Conservation (phyloP, 2,113 vertebrate species). For the human (Homo sapiens) region DNA sequence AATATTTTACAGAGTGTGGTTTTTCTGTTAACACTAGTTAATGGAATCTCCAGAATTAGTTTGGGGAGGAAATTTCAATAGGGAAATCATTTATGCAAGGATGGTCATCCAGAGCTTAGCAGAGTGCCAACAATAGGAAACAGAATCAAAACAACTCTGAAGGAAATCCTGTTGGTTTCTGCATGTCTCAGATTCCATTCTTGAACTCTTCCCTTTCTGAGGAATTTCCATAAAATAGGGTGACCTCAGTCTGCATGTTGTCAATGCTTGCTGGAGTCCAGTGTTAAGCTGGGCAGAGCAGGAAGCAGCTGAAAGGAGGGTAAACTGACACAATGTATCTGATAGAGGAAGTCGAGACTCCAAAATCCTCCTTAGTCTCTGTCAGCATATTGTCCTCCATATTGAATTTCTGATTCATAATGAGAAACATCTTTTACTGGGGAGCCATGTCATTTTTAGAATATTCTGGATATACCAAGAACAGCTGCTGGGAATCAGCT, state of each 20-base stretch:
- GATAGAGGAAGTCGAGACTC: neutral
- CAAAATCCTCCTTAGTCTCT: neutral
- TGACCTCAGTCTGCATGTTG: neutral
- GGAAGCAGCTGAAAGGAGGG: neutral
- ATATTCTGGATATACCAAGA: neutral
- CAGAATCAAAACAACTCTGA: neutral
- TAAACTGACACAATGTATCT: neutral
- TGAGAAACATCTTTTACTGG: neutral
- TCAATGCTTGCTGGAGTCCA: neutral
- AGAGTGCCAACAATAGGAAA: neutral
- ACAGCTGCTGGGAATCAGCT: neutral
- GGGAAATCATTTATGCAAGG: neutral
- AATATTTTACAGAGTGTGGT: too few species aligned
- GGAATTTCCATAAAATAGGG: neutral
- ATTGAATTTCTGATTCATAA: slow-evolving; percentile 21
- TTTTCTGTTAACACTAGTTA: neutral
- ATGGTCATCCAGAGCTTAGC: neutral
- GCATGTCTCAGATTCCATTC: neutral
- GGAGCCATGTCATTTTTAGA: neutral
- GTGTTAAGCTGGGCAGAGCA: neutral
- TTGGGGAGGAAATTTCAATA: neutral
- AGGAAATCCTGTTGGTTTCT: neutral
- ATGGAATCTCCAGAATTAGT: neutral
- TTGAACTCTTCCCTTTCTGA: neutral
- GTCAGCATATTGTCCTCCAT: neutral